Evolutionary conservation across 1,140 invertebrate genomes (phyloP).

Genomic region (Heliothis virescens): DNA sequence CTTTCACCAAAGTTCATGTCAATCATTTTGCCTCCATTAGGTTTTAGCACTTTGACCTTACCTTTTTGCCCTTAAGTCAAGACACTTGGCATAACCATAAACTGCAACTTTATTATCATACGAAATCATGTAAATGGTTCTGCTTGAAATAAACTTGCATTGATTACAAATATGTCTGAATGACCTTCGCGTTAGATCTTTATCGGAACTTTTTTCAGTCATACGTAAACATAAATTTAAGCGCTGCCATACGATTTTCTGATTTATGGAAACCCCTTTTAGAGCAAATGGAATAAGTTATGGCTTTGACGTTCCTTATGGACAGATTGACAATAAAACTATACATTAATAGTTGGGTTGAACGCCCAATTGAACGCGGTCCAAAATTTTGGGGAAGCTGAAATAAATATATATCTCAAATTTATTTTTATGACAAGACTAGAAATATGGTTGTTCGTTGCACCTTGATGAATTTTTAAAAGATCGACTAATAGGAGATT

Average conservation of each 20-base stretch:
- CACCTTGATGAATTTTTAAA: background rate
- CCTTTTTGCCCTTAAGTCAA: constrained; percentile 1
- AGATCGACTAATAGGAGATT: background rate
- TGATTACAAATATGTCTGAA: constrained; percentile 17
- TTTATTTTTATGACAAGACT: background rate
- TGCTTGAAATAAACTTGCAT: constrained; percentile 25
- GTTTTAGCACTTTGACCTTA: constrained; percentile 5
- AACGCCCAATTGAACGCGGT: constrained; percentile 8
- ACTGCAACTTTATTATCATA: constrained; percentile 12
- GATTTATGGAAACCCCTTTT: constrained; percentile 22
- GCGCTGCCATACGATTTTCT: constrained; percentile 26
- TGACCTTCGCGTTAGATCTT: constrained; percentile 27
- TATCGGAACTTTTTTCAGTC: constrained; percentile 24
- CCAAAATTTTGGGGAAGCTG: background rate
- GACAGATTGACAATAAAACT: constrained; percentile 37
- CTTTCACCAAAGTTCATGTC: background rate
- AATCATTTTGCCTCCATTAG: constrained; percentile 6
- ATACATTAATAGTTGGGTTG: constrained; percentile 16
- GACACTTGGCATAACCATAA: constrained; percentile 1
- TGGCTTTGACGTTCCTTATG: constrained; percentile 26
- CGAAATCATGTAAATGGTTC: constrained; percentile 19
- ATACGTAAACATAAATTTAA: constrained; percentile 23
- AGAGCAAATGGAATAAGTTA: constrained; percentile 7
- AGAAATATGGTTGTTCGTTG: background rate
- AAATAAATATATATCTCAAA: background rate